Conservation (phyloP, 1,140 invertebrate species). For the Drosophila pallidifrons region DNA sequence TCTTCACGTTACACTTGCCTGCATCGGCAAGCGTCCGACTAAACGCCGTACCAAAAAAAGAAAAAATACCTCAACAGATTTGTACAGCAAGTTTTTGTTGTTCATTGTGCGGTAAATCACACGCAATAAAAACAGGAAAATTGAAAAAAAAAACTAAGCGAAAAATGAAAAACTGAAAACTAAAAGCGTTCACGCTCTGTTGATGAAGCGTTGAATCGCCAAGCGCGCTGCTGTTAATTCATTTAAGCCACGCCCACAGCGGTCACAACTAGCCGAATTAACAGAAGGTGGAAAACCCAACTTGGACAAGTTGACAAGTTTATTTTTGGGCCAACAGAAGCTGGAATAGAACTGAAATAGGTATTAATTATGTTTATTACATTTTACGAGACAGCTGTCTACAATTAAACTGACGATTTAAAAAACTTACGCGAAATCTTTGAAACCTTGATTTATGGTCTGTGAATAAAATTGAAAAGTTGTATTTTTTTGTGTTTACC, state of each 20-base stretch:
- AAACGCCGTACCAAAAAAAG: constrained; percentile 42
- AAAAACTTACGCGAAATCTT: background rate
- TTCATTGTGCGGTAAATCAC: constrained; percentile 72
- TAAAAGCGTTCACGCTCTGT: constrained; percentile 68
- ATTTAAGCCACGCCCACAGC: constrained; percentile 51
- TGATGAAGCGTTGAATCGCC: constrained; percentile 65
- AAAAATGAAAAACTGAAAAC: constrained; percentile 13
- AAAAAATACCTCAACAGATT: constrained; percentile 30
- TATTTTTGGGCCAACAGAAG: background rate
- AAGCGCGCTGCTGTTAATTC: constrained; percentile 46
- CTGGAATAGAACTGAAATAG: too few species aligned
- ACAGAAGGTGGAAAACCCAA: constrained; percentile 4
- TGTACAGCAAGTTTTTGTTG: constrained; percentile 34
- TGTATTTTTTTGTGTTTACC: background rate
- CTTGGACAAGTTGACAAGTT: constrained; percentile 27
- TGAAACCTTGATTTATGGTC: background rate
- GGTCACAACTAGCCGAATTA: background rate
- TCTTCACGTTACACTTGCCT: constrained; percentile 49
- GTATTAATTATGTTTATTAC: too few species aligned
- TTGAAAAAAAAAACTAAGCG: background rate
- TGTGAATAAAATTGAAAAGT: background rate
- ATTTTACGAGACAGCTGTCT: too few species aligned
- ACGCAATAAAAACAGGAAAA: constrained; percentile 62
- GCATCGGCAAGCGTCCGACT: constrained; percentile 56
- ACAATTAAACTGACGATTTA: too few species aligned